Evolutionary conservation across 2,797 vertebrate genomes (phyloP), one percentile per base, ranked within the genome.

Genomic region (Hyperoplus immaculatus): DNA sequence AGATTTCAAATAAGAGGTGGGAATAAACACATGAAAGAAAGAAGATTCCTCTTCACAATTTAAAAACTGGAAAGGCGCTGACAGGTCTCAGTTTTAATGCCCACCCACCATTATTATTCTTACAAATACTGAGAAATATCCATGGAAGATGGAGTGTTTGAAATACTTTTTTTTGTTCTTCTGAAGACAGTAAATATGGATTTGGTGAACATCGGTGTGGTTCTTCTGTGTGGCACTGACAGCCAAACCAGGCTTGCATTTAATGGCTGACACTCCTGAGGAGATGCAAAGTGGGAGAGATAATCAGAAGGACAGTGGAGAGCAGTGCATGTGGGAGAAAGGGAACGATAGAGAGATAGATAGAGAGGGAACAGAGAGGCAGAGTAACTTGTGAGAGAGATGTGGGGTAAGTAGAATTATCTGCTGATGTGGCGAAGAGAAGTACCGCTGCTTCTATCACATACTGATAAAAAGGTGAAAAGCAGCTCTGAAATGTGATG

Each of bases 221-320:
- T 80, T 83, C 75, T 68, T 81, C 68, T 69, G 57, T 51, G 77
- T 70, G 78, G 77, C 86, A 78, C 85, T 87, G 85, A 89, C 82
- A 84, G 82, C 67, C 46, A 69, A 79, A 65, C 87, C 82, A 75
- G 83, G 89, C 88, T 90, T 87, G 90, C 80, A 89, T 95, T 94
- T 94, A 94, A 95, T 93, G 90, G 92, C 86, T 81, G 67, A 83
- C 75, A 77, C 89, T 91, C 84, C 87, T 81, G 91, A 94, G 85
- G 75, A 90, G 87, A 89, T 73, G 82, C 59, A 64, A 93, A 90
- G 89, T 83, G 91, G 90, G 89, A 92, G 93, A 93, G 92, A 94
- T 93, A 91, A 94, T 94, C 92, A 95, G 93, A 93, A 81, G 76
- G 9, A 77, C 75, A 88, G 82, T 88, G 71, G 81, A 91, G 85